Conservation (phyloP, 2,888 invertebrate species). For the Thalpophila matura region DNA sequence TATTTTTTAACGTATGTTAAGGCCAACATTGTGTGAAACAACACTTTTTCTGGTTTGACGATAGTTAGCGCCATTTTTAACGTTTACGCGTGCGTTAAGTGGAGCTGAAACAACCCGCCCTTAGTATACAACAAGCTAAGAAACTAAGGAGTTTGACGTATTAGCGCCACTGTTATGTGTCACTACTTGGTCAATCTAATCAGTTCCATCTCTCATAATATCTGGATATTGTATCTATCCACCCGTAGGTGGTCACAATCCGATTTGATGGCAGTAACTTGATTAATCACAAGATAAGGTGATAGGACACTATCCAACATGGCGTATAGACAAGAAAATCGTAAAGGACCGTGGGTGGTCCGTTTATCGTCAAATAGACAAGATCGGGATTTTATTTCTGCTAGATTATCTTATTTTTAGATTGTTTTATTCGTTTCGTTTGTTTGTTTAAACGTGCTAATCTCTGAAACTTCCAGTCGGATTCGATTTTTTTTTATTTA, state of each 20-base stretch:
- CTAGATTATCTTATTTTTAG: constrained; percentile 23
- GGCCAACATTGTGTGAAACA: too few species aligned
- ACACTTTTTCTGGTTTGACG: too few species aligned
- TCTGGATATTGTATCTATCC: constrained; percentile 51
- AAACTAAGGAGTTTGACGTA: background rate
- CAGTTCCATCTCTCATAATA: constrained; percentile 16
- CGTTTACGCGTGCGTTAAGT: too few species aligned
- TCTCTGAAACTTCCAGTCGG: too few species aligned
- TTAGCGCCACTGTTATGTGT: background rate
- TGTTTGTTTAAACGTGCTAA: too few species aligned
- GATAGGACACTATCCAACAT: constrained; percentile 44
- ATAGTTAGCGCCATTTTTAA: too few species aligned
- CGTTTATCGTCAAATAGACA: constrained; percentile 51
- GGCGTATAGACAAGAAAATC: constrained; percentile 49
- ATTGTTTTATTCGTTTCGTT: constrained; percentile 30
- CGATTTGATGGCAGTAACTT: constrained; percentile 51
- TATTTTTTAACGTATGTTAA: too few species aligned
- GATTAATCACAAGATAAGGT: constrained; percentile 62
- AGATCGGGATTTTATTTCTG: constrained; percentile 38
- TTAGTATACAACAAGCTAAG: too few species aligned
- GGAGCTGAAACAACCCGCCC: too few species aligned
- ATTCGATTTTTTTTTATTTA: too few species aligned
- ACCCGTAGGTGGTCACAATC: constrained; percentile 56
- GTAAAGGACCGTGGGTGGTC: constrained; percentile 59
- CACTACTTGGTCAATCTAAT: constrained; percentile 19